Evolutionary conservation across 2,888 invertebrate genomes (phyloP).

Genomic region (Silvanus unidentatus): DNA sequence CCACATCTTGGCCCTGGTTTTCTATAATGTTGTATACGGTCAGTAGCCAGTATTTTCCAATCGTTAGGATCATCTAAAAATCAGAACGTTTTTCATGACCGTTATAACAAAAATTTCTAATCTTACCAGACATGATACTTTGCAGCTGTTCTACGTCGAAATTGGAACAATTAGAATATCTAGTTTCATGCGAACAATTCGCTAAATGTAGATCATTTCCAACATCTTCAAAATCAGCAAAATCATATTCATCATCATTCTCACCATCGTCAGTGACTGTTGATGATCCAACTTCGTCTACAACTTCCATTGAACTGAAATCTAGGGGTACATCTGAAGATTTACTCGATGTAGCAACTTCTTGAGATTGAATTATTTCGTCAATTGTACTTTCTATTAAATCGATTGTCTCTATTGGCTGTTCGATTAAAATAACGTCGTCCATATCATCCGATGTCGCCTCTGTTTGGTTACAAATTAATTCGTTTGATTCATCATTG

Average conservation of each 20-base stretch:
- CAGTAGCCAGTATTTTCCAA: background rate
- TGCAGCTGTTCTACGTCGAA: conserved; percentile 55
- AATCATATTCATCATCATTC: conserved; percentile 19
- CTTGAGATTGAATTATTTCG: background rate
- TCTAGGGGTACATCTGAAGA: background rate
- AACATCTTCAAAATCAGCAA: conserved; percentile 14
- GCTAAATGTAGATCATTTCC: conserved; percentile 20
- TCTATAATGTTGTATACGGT: background rate
- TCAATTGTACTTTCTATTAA: background rate
- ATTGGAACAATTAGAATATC: conserved; percentile 6
- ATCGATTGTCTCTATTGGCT: background rate
- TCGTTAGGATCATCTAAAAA: background rate
- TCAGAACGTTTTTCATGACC: background rate
- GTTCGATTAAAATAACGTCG: background rate
- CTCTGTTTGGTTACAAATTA: no score
- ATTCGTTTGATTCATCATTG: no score
- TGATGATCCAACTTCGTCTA: conserved; percentile 11
- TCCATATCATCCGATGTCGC: no score
- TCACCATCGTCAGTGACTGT: conserved; percentile 4
- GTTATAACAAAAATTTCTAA: background rate
- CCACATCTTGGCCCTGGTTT: conserved; percentile 49
- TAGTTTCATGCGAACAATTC: conserved; percentile 16
- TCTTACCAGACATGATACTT: conserved; percentile 60
- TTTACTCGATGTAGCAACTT: no score
- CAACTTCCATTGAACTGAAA: conserved; percentile 8